Base-by-base conservation (phyloP, 2,888 invertebrate species). In the Dryococelus australis region DNA sequence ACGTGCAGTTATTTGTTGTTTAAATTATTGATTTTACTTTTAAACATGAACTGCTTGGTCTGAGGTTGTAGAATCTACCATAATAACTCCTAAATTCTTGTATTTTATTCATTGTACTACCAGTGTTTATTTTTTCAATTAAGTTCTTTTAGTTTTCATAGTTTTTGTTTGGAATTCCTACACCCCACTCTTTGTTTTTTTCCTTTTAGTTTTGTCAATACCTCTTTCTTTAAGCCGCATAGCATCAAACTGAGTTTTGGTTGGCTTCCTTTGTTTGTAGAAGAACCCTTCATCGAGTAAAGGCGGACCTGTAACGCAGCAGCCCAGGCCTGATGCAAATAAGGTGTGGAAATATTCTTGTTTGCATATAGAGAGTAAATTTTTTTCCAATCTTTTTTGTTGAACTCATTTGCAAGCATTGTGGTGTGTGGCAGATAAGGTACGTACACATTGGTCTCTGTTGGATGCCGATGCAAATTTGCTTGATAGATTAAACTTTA, bases 221-320 rank as follows among this genome's bases (percentile, higher is more conserved):
- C 20, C n/a, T 24, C 65, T 65, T 65, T 65, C n/a, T 65, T 65
- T 65, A 24, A 20, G 6, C 65, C 65, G 6, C 65, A 65, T 65
- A 65, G 65, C n/a, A 65, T n/a, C n/a, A n/a, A 65, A 65, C 65
- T 65, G 65, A 65, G 65, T 65, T 88, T 88, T 86, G 86, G 86
- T 87, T 87, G 87, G 87, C 88, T 87, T 89, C 87, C 87, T 89
- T 87, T 89, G 88, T 89, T 89, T 89, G 87, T 89, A 89, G 89
- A 89, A 88, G 87, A 88, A 89, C 87, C 88, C 87, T 79, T 88
- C 87, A 53, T 83, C 86, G 83, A 87, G 86, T 47, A 86, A 91
- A 86, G 91, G 90, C 90, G 90, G 91, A 90, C 91, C 92, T 90
- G 91, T 92, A 90, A 91, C 91, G 90, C 91, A 90, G 91, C 92